phyloP scores from a whole-genome alignment of 2,113 vertebrate species.

The Anarrhichthys ocellatus region DNA sequence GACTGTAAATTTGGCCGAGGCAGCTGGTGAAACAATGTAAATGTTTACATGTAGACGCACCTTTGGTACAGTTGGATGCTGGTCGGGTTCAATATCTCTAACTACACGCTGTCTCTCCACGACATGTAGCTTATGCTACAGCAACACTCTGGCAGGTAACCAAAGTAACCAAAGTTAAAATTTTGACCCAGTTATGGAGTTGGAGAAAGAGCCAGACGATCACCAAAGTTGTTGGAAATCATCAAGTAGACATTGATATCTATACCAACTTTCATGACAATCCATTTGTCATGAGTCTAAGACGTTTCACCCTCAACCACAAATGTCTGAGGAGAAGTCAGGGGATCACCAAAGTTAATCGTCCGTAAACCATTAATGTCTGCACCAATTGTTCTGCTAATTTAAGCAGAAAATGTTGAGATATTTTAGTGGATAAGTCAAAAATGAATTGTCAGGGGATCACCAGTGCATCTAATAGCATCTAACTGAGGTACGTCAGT shows the following conservation, averaged over 20 bases:
- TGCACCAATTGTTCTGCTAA: neutral
- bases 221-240: neutral
- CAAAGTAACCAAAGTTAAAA: neutral
- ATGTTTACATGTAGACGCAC: no score
- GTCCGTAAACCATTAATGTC: conserved; percentile 2
- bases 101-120: no score
- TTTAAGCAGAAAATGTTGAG: neutral
- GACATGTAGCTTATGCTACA: no score
- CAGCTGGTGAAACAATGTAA: no score
- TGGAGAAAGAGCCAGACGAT: neutral
- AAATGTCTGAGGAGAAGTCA: conserved; percentile 1
- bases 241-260: neutral
- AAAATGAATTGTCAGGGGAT: neutral
- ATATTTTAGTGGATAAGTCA: neutral
- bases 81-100: no score
- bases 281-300: neutral
- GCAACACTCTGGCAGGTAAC: no score
- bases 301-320: neutral
- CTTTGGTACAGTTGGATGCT: no score
- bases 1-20: no score
- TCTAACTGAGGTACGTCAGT: neutral
- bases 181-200: neutral
- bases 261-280: neutral
- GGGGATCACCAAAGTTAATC: neutral
- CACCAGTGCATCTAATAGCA: neutral